These are phyloP conservation scores for Tethya wilhelma DNA, from an alignment of 37 sponge, comb jelly and placozoan genomes.

Conservation along the genomic window DNA sequence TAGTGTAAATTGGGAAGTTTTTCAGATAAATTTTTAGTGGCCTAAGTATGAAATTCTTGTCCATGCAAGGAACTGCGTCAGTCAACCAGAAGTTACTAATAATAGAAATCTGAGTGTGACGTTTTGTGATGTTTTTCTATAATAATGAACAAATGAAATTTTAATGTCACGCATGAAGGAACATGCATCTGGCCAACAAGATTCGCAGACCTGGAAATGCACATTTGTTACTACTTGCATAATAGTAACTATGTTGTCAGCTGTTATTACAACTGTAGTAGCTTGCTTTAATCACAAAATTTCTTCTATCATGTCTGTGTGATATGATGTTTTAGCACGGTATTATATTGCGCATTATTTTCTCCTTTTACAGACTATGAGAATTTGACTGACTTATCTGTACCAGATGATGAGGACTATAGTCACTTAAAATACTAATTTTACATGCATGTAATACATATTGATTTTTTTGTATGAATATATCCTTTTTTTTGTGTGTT, in stretches of 20 bases:
- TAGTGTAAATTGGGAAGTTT: not conserved
- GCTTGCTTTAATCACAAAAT: too few species aligned
- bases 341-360: not conserved
- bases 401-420: conserved; percentile 8
- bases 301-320: too few species aligned
- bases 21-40: not conserved
- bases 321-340: too few species aligned
- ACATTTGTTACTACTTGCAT: too few species aligned
- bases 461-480: not conserved
- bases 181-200: not conserved
- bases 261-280: too few species aligned
- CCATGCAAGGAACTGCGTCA: not conserved
- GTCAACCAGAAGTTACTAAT: too few species aligned
- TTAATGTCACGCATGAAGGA: not conserved
- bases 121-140: not conserved
- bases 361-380: conserved; percentile 1
- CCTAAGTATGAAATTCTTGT: not conserved
- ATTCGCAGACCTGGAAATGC: not conserved
- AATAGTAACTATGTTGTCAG: too few species aligned
- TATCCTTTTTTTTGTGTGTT: not conserved
- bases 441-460: not conserved
- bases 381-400: not conserved
- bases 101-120: too few species aligned
- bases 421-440: not conserved
- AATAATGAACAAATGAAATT: not conserved